Percentiles rank a stretch among this genome's conserved stretches.
Evolutionary conservation across 1,140 invertebrate genomes (phyloP).

Genomic region (Argopecten irradians): DNA sequence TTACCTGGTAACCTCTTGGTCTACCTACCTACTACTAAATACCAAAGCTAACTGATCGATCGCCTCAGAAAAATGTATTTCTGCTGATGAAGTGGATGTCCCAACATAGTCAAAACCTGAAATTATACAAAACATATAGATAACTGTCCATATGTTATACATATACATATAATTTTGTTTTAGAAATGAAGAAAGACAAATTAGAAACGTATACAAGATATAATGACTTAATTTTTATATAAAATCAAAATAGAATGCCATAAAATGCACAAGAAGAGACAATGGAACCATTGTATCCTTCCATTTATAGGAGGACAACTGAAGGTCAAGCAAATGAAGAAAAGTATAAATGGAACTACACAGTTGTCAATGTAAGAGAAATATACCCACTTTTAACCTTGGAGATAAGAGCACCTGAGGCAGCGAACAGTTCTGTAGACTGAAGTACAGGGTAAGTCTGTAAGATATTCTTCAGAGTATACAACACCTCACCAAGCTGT

Average conservation of each 20-base stretch:
- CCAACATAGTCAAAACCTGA: slow-evolving; percentile 77
- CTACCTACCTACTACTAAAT: slow-evolving; percentile 79
- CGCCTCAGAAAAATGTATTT: slow-evolving; percentile 76
- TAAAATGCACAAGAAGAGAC: too few species aligned
- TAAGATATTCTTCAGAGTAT: slow-evolving; percentile 78
- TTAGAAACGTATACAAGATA: too few species aligned
- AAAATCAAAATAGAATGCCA: too few species aligned
- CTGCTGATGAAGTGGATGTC: slow-evolving; percentile 52
- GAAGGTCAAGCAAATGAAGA: too few species aligned
- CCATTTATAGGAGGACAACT: too few species aligned
- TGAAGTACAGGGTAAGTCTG: slow-evolving; percentile 79
- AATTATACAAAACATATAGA: slow-evolving; percentile 37
- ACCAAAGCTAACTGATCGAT: slow-evolving; percentile 80
- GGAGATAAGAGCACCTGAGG: slow-evolving; percentile 78
- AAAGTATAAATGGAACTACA: neutral
- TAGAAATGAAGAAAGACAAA: too few species aligned
- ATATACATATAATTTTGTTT: too few species aligned
- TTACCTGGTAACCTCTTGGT: slow-evolving; percentile 27
- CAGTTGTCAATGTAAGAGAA: neutral
- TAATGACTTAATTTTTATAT: too few species aligned
- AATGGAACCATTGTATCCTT: too few species aligned
- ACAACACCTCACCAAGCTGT: slow-evolving; percentile 79
- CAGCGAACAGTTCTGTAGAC: slow-evolving; percentile 78
- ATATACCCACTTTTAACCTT: slow-evolving; percentile 79
- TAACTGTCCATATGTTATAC: too few species aligned